These are phyloP conservation scores for Pheucticus melanocephalus DNA, from an alignment of 2,113 vertebrate species.

Conservation along the genomic window DNA sequence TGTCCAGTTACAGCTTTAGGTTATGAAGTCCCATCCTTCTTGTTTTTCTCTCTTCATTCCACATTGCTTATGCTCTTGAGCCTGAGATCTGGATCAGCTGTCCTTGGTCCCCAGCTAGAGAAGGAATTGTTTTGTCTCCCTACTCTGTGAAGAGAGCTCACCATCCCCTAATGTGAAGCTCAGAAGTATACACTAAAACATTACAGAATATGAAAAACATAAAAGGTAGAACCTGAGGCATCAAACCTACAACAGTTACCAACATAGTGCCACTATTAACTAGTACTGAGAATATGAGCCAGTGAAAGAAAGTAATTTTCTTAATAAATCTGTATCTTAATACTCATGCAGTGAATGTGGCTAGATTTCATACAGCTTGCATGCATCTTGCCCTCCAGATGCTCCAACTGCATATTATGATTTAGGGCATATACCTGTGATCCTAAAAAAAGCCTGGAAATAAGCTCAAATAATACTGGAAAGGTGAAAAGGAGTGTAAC, in stretches of 20 bases:
- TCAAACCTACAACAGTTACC: neutral
- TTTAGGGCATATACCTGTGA: neutral
- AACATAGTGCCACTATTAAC: neutral
- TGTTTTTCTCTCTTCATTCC: too few relatives aligned
- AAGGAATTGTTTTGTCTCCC: too few relatives aligned
- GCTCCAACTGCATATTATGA: neutral
- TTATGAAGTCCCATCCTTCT: too few relatives aligned
- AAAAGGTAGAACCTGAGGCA: too few relatives aligned
- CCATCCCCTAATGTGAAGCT: too few relatives aligned
- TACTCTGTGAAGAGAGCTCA: too few relatives aligned
- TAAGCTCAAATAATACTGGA: neutral
- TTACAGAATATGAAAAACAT: too few relatives aligned
- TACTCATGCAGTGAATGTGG: neutral
- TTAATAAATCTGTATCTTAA: neutral
- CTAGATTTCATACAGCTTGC: neutral
- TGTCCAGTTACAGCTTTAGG: too few relatives aligned
- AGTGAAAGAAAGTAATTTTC: neutral
- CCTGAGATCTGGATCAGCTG: too few relatives aligned
- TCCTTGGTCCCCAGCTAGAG: too few relatives aligned
- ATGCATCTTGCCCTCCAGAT: neutral
- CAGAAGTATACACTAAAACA: too few relatives aligned
- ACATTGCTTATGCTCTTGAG: too few relatives aligned
- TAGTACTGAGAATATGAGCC: neutral
- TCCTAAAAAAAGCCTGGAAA: neutral
- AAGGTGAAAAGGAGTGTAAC: neutral